These are phyloP conservation scores for Panurus biarmicus DNA, from an alignment of 2,113 vertebrate genomes.

Conservation along the genomic window DNA sequence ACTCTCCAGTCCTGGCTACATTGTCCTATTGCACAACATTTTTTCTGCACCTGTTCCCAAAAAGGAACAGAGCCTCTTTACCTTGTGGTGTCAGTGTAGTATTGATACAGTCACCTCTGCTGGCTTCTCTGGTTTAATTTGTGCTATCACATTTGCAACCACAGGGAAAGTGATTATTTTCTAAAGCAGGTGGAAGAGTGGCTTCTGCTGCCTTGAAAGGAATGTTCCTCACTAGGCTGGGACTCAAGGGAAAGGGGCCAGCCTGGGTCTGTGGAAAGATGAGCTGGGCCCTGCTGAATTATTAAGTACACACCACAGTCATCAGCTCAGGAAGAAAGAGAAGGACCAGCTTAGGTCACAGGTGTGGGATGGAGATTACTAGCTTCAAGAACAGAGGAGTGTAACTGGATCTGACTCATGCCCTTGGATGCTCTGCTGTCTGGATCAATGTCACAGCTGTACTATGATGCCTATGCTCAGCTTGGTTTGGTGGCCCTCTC, in stretches of 20 bases:
- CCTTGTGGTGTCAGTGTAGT: not conserved
- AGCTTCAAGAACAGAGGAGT: not conserved
- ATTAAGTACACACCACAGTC: not conserved
- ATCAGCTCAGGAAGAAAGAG: not conserved
- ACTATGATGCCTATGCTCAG: not conserved
- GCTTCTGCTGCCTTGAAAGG: not conserved
- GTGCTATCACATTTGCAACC: not conserved
- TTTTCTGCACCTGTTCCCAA: not conserved
- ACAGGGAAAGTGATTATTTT: constrained; percentile 21
- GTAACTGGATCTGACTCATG: not conserved
- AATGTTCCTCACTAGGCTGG: not conserved
- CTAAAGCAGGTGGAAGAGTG: not conserved
- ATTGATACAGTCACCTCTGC: not conserved
- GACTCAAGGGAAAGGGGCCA: not conserved
- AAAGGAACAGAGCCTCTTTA: not conserved
- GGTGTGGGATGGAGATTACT: not conserved
- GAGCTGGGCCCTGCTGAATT: constrained; percentile 38
- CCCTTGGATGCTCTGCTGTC: not conserved
- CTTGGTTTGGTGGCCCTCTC: not conserved
- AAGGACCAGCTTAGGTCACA: not conserved
- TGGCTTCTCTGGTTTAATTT: not conserved
- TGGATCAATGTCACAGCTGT: not conserved
- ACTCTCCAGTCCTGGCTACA: not conserved
- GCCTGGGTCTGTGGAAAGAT: constrained; percentile 13
- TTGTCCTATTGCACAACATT: not conserved